Evolutionary conservation across 2,797 vertebrate genomes (phyloP).

Genomic region (Lophius americanus): DNA sequence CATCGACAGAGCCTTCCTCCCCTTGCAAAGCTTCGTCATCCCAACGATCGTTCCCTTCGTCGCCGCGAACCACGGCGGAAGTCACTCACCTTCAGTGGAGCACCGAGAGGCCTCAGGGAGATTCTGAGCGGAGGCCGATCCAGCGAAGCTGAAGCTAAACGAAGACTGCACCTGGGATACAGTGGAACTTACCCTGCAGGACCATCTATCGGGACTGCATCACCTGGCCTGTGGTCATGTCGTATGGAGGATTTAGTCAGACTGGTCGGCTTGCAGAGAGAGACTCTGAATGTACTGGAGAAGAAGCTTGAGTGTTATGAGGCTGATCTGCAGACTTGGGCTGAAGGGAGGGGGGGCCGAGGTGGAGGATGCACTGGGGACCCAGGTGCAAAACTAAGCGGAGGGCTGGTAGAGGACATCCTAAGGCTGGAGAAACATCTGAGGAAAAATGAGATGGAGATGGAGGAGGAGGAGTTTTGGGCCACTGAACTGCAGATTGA

Average conservation of each 20-base stretch:
- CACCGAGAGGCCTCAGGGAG: conserved; percentile 93
- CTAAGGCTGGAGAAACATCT: conserved; percentile 91
- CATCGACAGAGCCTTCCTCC: conserved; percentile 95
- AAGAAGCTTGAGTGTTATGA: conserved; percentile 89
- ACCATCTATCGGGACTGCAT: conserved; percentile 48
- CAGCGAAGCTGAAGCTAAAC: conserved; percentile 86
- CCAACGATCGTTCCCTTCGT: conserved; percentile 87
- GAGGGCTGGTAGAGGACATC: conserved; percentile 88
- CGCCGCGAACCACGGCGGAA: conserved; percentile 94
- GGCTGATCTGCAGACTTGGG: conserved; percentile 87
- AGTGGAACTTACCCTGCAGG: conserved; percentile 62
- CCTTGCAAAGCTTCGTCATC: conserved; percentile 91
- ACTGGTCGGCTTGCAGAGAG: conserved; percentile 90
- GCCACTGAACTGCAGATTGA: conserved; percentile 97
- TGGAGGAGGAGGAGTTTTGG: conserved; percentile 98
- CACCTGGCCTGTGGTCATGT: conserved; percentile 79
- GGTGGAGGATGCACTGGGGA: conserved; percentile 62
- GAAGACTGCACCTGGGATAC: conserved; percentile 85
- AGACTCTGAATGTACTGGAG: conserved; percentile 89
- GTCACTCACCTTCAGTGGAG: conserved; percentile 94
- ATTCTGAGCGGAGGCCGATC: conserved; percentile 86
- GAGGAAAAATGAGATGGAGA: conserved; percentile 93
- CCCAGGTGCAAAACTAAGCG: conserved; percentile 52
- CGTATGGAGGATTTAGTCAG: conserved; percentile 88
- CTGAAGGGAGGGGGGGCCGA: conserved; percentile 75